Evolutionary conservation across 2,888 invertebrate species (phyloP).

Genomic region (Blastobasis lacticolella): DNA sequence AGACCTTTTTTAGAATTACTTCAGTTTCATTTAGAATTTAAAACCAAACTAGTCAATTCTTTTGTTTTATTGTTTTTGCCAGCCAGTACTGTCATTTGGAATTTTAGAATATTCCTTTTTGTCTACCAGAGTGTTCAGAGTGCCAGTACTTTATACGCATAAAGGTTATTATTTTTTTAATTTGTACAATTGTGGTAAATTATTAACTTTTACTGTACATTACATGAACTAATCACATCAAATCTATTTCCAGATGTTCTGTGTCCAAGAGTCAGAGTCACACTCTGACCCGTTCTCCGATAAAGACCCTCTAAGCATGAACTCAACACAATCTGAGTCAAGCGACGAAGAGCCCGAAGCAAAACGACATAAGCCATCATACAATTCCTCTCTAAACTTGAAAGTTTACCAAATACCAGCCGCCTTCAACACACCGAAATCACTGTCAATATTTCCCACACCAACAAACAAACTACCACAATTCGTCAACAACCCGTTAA

Average conservation of each 20-base stretch:
- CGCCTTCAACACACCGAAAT: conserved; percentile 48
- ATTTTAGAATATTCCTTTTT: no score
- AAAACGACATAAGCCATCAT: conserved; percentile 41
- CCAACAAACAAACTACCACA: conserved; percentile 37
- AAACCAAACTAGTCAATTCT: no score
- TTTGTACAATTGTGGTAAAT: not conserved
- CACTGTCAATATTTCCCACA: conserved; percentile 47
- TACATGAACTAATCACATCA: not conserved
- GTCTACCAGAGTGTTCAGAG: no score
- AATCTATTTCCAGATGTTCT: conserved; percentile 53
- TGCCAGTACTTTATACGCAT: no score
- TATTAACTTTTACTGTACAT: not conserved
- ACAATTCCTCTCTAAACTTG: conserved; percentile 45
- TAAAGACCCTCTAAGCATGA: conserved; percentile 32
- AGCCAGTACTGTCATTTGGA: no score
- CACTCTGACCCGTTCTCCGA: conserved; percentile 47
- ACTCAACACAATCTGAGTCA: conserved; percentile 35
- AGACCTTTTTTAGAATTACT: no score
- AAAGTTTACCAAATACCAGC: conserved; percentile 64
- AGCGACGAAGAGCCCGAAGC: conserved; percentile 56
- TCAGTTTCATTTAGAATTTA: no score
- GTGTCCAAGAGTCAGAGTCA: conserved; percentile 55
- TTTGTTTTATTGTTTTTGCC: no score
- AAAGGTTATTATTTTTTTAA: no score
- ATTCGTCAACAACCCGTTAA: conserved; percentile 61